Conservation (phyloP, 2,888 invertebrate genomes). For the Argyresthia goedartella region DNA sequence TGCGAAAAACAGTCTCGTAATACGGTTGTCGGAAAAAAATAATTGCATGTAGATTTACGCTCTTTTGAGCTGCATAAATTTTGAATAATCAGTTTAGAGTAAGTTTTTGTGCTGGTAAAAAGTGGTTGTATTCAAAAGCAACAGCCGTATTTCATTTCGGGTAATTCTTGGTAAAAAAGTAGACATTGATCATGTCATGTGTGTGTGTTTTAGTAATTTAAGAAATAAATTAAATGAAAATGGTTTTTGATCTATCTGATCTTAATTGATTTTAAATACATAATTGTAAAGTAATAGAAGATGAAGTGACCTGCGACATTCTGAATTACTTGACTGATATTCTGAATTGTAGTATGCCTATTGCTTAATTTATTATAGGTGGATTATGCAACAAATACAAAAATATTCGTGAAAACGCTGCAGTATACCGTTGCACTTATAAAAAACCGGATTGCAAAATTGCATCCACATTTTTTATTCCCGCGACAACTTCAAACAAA, state of each 20-base stretch:
- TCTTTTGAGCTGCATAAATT: conserved; percentile 16
- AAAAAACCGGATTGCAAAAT: conserved; percentile 16
- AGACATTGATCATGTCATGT: not conserved
- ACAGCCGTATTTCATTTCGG: not conserved
- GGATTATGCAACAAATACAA: not conserved
- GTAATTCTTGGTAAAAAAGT: not conserved
- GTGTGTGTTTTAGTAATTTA: too few relatives aligned
- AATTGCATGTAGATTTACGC: conserved; percentile 63
- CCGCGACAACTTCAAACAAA: conserved; percentile 46
- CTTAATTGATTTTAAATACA: too few relatives aligned
- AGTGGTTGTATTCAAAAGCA: not conserved
- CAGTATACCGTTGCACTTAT: not conserved
- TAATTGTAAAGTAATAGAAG: too few relatives aligned
- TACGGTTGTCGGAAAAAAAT: conserved; percentile 65
- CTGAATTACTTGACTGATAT: too few relatives aligned
- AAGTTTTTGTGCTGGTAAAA: not conserved
- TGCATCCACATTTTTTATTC: conserved; percentile 29
- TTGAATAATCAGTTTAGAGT: not conserved
- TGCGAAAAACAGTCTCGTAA: conserved; percentile 63
- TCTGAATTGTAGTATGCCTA: too few relatives aligned
- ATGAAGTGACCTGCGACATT: too few relatives aligned
- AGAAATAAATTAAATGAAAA: too few relatives aligned
- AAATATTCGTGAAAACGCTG: not conserved
- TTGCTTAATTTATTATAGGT: too few relatives aligned
- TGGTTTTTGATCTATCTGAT: too few relatives aligned